These are phyloP conservation scores for Anhinga anhinga DNA, from an alignment of 2,113 vertebrate genomes.

Conservation along the genomic window DNA sequence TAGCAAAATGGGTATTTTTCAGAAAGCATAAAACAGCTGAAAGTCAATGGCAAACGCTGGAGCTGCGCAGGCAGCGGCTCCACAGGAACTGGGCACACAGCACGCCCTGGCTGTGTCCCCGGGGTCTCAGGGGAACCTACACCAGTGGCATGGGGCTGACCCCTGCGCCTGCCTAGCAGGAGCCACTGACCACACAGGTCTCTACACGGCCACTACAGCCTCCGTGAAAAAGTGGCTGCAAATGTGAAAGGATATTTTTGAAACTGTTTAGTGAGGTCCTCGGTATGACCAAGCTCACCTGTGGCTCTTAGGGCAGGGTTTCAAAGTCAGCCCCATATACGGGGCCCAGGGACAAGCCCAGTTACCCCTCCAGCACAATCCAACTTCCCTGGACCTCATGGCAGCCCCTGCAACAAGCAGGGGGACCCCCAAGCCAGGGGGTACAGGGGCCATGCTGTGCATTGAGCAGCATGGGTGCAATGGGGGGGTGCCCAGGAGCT, in stretches of 20 bases:
- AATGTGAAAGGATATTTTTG: background rate
- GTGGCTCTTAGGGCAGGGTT: background rate
- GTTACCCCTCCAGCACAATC: background rate
- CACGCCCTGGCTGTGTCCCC: rapidly evolving
- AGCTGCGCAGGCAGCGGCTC: background rate
- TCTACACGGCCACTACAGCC: rapidly evolving
- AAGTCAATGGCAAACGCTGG: background rate
- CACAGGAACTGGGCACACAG: background rate
- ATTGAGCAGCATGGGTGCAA: background rate
- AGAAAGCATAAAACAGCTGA: slow-evolving; percentile 41
- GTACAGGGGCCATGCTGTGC: background rate
- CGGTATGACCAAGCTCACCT: background rate
- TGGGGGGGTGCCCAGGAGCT: background rate
- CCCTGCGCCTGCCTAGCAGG: background rate
- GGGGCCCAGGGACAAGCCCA: background rate
- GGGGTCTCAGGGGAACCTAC: background rate
- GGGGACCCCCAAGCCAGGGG: background rate
- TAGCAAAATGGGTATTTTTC: slow-evolving; percentile 70
- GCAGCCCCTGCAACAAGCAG: background rate
- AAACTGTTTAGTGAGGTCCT: background rate
- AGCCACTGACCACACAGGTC: background rate
- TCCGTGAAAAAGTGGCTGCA: background rate
- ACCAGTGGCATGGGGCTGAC: background rate
- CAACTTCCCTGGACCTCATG: background rate
- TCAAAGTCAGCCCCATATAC: background rate